These are phyloP conservation scores for Coilia nasus DNA, from an alignment of 2,797 vertebrate genomes.

Conservation along the genomic window DNA sequence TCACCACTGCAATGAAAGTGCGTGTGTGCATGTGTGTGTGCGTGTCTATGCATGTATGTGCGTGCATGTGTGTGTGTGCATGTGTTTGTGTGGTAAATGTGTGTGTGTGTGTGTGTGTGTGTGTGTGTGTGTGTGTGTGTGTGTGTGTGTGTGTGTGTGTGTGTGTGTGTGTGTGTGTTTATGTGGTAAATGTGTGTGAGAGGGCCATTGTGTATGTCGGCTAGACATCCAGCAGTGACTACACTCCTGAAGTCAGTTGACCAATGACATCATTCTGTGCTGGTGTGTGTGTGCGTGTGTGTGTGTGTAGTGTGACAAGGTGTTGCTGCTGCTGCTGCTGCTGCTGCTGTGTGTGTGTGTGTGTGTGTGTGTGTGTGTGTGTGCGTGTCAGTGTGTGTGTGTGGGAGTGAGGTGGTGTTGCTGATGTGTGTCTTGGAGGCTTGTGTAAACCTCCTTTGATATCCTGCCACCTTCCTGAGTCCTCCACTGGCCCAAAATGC, in stretches of 20 bases:
- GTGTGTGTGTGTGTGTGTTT: background rate
- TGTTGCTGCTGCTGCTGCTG: no score
- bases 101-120: constrained; percentile 7
- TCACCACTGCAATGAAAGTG: background rate
- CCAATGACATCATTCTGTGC: background rate
- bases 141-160: background rate
- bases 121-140: background rate
- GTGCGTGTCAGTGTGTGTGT: no score
- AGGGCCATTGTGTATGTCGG: background rate
- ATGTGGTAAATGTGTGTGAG: background rate
- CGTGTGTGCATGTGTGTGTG: background rate
- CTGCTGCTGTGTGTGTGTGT: no score
- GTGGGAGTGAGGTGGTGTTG: no score
- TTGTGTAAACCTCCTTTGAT: background rate
- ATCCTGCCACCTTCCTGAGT: background rate
- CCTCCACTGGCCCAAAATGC: background rate
- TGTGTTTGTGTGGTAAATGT: background rate
- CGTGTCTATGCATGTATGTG: background rate
- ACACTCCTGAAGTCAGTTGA: background rate
- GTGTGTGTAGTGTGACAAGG: no score
- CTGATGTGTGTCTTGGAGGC: no score
- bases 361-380: no score
- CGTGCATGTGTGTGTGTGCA: background rate
- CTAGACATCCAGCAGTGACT: background rate
- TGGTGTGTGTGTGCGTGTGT: no score